Evolutionary conservation across 1,140 invertebrate species (phyloP), one percentile per base, ranked within the genome.

Genomic region (Zaprionus ghesquierei): DNA sequence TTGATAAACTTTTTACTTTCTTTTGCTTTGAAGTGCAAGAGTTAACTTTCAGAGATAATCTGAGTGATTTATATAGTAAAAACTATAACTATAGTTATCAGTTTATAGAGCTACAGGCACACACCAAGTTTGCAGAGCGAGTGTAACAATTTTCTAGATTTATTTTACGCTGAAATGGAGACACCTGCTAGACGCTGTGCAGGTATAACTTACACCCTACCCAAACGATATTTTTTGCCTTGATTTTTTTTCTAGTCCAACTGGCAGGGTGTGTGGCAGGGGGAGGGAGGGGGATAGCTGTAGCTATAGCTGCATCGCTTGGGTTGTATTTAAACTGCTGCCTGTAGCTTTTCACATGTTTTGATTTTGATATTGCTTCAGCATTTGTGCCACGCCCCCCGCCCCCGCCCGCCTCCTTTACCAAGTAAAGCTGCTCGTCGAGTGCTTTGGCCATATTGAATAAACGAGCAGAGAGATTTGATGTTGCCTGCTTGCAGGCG

Each of bases 351-450:
- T 78, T 78, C 70, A 80, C 69, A 80, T 89, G 84, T 89, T 89
- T 84, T 89, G 84, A 87, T 87, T 87, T 89, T 69, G 59, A 75
- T 77, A 77, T 82, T 82, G 68, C 51, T n/a, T n/a, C n/a, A n/a
- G n/a, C n/a, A n/a, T n/a, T n/a, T n/a, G n/a, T n/a, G n/a, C n/a
- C n/a, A n/a, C 33, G 15, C 15, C 9, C 55, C 35, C 53, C 25
- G 23, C 5, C 49, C 15, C 44, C 20, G 23, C 18, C 58, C 3
- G 31, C 33, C 9, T 5, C 18, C 20, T n/a, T n/a, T 6, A 3
- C 10, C 35, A 29, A 8, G 27, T n/a, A n/a, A n/a, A n/a, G 29
- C 29, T 44, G 15, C 1, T 15, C 15, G 10, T 22, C 38, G 20
- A 6, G 38, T 18, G 31, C n/a, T n/a, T n/a, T n/a, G n/a, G n/a